Evolutionary conservation across 2,888 invertebrate species (phyloP).

Genomic region (Sphaerophoria rueppellii): DNA sequence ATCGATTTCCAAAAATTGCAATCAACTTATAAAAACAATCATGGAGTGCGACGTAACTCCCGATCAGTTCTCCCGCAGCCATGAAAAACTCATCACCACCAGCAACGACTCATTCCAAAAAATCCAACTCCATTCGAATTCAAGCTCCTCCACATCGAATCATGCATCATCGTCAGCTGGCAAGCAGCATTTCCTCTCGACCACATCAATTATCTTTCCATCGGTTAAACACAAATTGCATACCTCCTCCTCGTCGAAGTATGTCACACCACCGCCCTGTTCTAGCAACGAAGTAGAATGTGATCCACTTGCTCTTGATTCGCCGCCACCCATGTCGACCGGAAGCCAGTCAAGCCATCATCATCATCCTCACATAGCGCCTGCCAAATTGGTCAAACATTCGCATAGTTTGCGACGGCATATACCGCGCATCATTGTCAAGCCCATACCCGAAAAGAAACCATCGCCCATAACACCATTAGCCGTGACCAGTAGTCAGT

Average conservation of each 20-base stretch:
- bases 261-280: slow-evolving; percentile 77
- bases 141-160: slow-evolving; percentile 53
- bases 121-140: slow-evolving; percentile 69
- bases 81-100: slow-evolving; percentile 64
- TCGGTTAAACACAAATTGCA: slow-evolving; percentile 65
- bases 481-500: slow-evolving; percentile 50
- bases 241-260: slow-evolving; percentile 73
- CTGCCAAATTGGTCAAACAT: slow-evolving; percentile 86
- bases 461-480: slow-evolving; percentile 71
- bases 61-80: slow-evolving; percentile 66
- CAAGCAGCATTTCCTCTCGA: slow-evolving; percentile 68
- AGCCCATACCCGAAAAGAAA: slow-evolving; percentile 86
- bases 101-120: slow-evolving; percentile 71
- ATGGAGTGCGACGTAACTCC: slow-evolving; percentile 77
- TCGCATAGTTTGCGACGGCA: slow-evolving; percentile 86
- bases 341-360: slow-evolving; percentile 43
- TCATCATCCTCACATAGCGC: slow-evolving; percentile 69
- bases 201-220: slow-evolving; percentile 68
- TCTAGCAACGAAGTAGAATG: slow-evolving; percentile 80
- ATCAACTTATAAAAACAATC: slow-evolving; percentile 52
- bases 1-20: slow-evolving; percentile 25
- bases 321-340: slow-evolving; percentile 65
- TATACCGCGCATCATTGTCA: slow-evolving; percentile 91
- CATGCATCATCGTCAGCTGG: slow-evolving; percentile 59
- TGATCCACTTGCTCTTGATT: slow-evolving; percentile 81